Evolutionary conservation across 2,888 invertebrate species (phyloP).

Genomic region (Euproctis similis): DNA sequence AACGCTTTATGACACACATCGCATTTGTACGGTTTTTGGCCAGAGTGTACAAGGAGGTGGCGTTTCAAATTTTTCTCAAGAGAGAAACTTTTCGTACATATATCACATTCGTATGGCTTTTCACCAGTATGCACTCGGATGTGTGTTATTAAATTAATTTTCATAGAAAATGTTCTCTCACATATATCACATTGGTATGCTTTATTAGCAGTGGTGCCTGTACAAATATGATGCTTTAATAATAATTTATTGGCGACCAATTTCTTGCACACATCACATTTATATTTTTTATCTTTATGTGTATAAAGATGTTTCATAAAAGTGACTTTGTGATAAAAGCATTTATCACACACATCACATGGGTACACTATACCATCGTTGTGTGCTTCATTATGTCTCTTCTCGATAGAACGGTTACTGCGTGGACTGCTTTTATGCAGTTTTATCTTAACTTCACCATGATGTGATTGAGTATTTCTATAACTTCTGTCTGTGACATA

Average conservation of each 20-base stretch:
- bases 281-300: conserved; percentile 1
- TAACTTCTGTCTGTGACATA: too few species aligned
- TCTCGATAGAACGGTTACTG: background rate
- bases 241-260: too few species aligned
- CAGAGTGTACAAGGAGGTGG: background rate
- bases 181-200: too few species aligned
- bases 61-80: background rate
- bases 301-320: background rate
- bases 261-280: too few species aligned
- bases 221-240: too few species aligned
- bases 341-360: conserved; percentile 3
- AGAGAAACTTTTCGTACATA: conserved; percentile 1
- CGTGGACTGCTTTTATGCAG: background rate
- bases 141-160: background rate
- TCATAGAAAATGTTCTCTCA: background rate
- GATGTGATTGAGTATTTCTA: too few species aligned
- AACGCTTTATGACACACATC: too few species aligned
- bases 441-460: too few species aligned
- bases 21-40: background rate
- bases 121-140: conserved; percentile 1
- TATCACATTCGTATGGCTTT: conserved; percentile 1
- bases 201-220: too few species aligned
- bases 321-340: background rate
- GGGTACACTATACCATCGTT: background rate
- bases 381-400: background rate